Evolutionary conservation across 2,113 vertebrate species (phyloP), one percentile per base, ranked within the genome.

Genomic region (Pristiophorus japonicus): DNA sequence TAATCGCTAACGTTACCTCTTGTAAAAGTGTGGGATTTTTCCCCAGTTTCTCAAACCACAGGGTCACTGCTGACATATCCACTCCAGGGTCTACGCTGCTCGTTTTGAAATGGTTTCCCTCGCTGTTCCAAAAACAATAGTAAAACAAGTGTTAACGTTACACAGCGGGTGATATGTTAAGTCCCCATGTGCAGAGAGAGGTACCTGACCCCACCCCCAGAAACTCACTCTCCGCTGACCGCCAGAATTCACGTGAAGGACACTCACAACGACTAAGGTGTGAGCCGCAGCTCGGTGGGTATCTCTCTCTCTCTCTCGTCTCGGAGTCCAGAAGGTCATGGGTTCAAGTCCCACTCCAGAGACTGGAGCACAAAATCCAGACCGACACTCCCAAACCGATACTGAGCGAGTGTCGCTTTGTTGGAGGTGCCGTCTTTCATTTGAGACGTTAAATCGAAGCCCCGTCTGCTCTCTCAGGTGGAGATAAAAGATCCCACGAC

Each of bases 61-160:
- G 0, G 14, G 95, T 90, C 93, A 97, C 96, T 96, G 96, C 59
- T n/a, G 96, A 95, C 14, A 97, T 51, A 95, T 97, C 96, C 70
- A 97, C 0, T 0, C 96, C 97, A 0, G 95, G 96, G 63, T 38
- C 12, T 65, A 96, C 96, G 92, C 73, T 96, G 73, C 96, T 96
- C 70, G 96, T 97, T 96, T 75, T 96, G 96, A 97, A 97, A 95
- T 96, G 96, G 95, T 96, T 95, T 67, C 96, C 96, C 59, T 96
- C 96, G 34, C 51, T n/a, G 81, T 7, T 95, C 96, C 73, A 16
- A 84, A 18, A 90, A 70, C 10, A 96, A 70, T 10, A 96, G 20
- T 12, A 65, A 63, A 65, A 27, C 30, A 47, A 67, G 34, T 20
- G 47, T 75, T 62, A 84, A 22, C 24, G 0, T 63, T 30, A 73